Evolutionary conservation across 2,113 vertebrate species (phyloP).

Genomic region (Pollachius pollachius): DNA sequence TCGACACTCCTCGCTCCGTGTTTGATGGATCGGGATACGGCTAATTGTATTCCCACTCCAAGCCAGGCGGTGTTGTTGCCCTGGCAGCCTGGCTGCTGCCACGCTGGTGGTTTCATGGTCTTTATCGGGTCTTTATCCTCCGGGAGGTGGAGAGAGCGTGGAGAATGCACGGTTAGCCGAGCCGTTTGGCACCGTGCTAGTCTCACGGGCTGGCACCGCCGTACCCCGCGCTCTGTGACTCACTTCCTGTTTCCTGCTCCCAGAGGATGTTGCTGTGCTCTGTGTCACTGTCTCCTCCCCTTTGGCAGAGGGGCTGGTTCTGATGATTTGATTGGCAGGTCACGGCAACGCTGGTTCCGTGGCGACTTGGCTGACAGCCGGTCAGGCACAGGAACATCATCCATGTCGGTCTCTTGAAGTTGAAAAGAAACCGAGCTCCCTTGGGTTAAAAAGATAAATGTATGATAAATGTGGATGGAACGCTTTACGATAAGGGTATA

Average conservation of each 20-base stretch:
- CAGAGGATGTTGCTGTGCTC: conserved; percentile 5
- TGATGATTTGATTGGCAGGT: not conserved
- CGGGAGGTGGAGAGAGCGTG: not conserved
- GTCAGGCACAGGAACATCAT: not conserved
- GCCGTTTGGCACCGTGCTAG: conserved; percentile 9
- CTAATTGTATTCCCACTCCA: too few species aligned
- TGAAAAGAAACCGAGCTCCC: not conserved
- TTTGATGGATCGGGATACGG: too few species aligned
- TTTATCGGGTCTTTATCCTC: not conserved
- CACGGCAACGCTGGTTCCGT: not conserved
- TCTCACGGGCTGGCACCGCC: not conserved
- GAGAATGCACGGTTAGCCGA: conserved; percentile 17
- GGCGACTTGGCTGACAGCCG: not conserved
- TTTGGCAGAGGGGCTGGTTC: not conserved
- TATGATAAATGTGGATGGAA: too few species aligned
- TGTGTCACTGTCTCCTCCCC: not conserved
- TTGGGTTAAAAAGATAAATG: not conserved
- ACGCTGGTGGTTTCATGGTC: not conserved
- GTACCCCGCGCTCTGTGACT: conserved; percentile 10
- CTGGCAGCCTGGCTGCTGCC: too few species aligned
- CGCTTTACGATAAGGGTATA: too few species aligned
- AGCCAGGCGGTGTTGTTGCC: too few species aligned
- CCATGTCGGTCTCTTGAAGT: not conserved
- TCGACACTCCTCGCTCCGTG: too few species aligned
- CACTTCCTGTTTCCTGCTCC: conserved; percentile 9